A percentile compares a stretch with the other conserved stretches of the same genome.
Evolutionary conservation across 2,797 vertebrate species (phyloP).

Genomic region (Tapera naevia): DNA sequence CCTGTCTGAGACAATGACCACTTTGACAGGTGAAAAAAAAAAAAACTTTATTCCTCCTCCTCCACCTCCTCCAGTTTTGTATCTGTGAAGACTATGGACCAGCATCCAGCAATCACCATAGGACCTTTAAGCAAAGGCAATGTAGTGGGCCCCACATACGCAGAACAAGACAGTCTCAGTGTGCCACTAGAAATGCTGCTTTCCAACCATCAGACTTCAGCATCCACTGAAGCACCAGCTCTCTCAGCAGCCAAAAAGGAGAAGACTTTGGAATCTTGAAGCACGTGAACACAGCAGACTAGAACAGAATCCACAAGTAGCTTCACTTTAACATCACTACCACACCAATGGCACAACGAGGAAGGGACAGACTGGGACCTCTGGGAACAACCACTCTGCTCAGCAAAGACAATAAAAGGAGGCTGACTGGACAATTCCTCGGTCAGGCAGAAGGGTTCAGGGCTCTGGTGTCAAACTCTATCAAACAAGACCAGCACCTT

Average conservation of each 20-base stretch:
- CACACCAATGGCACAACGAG: not conserved
- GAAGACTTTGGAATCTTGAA: not conserved
- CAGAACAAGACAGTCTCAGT: not conserved
- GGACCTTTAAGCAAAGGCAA: not conserved
- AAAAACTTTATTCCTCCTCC: not conserved
- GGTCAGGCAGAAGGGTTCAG: not conserved
- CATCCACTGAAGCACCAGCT: conserved; percentile 34
- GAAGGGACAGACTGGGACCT: not conserved
- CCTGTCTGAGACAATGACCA: not conserved
- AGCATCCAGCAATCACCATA: not conserved
- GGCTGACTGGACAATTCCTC: not conserved
- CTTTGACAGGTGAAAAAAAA: not conserved
- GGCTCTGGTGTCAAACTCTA: not conserved
- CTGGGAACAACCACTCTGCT: not conserved
- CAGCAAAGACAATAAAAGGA: not conserved
- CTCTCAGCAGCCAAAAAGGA: conserved; percentile 40
- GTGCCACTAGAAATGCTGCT: not conserved
- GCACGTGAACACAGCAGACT: not conserved
- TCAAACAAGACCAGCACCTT: not conserved
- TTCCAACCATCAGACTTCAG: not conserved
- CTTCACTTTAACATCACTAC: conserved; percentile 7
- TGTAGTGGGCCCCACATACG: not conserved
- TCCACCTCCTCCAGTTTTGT: not conserved
- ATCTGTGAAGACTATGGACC: not conserved
- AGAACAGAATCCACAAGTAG: conserved; percentile 22